Evolutionary conservation across 2,888 invertebrate genomes (phyloP).

Genomic region (Embidobia sp.): DNA sequence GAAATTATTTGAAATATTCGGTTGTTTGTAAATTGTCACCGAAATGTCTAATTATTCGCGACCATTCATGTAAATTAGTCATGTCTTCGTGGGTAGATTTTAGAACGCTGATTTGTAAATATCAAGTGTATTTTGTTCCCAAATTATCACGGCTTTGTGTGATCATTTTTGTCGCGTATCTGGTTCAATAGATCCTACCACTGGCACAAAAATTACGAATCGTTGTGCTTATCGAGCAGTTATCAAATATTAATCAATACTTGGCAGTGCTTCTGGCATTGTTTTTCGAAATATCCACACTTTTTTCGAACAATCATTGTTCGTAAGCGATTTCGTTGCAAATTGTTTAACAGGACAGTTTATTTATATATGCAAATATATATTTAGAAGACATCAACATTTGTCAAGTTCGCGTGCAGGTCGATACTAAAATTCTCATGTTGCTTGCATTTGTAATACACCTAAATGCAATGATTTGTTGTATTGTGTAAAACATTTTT

Average conservation of each 20-base stretch:
- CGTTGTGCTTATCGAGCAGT: constrained; percentile 36
- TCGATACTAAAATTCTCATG: constrained; percentile 35
- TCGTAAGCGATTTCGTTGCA: constrained; percentile 7
- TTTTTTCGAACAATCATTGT: background rate
- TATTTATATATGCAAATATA: background rate
- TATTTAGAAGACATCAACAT: constrained; percentile 8
- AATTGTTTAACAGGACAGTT: too few relatives aligned
- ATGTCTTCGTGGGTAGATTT: too few relatives aligned
- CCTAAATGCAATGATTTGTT: constrained; percentile 48
- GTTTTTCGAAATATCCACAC: constrained; percentile 20
- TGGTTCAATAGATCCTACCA: background rate
- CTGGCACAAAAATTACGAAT: constrained; percentile 4
- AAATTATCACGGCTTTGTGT: constrained; percentile 5
- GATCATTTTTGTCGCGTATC: background rate
- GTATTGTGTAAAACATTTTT: constrained; percentile 44
- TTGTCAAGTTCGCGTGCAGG: constrained; percentile 5
- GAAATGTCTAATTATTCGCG: too few relatives aligned
- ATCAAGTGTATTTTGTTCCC: constrained; percentile 15
- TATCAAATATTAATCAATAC: constrained; percentile 37
- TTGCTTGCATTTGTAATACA: constrained; percentile 41
- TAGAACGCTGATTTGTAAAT: constrained; percentile 55
- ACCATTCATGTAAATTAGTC: too few relatives aligned
- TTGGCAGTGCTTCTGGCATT: constrained; percentile 28
- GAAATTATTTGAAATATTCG: too few relatives aligned
- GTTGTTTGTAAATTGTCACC: too few relatives aligned